Evolutionary conservation across 2,113 vertebrate species (phyloP).

Genomic region (Cephalopterus ornatus): DNA sequence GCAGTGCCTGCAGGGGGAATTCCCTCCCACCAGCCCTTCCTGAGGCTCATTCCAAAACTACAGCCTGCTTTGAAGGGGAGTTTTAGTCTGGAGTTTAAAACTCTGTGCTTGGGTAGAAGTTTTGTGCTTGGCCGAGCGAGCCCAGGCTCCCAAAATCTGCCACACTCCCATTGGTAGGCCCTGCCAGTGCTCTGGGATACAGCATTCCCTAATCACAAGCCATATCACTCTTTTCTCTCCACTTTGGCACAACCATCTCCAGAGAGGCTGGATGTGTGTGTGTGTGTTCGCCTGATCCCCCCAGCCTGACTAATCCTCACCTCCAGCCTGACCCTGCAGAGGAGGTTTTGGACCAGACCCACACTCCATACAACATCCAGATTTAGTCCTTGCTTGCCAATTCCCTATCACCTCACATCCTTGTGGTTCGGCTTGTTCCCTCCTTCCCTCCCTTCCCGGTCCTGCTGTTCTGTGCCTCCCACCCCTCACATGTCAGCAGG

Average conservation of each 20-base stretch:
- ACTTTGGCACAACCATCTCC: neutral
- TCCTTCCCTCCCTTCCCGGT: neutral
- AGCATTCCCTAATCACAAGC: neutral
- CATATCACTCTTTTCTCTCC: neutral
- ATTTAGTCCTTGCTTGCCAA: neutral
- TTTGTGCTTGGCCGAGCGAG: neutral
- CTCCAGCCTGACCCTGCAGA: neutral
- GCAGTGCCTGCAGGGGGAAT: neutral
- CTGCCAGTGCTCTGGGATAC: neutral
- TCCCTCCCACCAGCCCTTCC: neutral
- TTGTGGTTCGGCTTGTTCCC: neutral
- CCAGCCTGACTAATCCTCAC: neutral
- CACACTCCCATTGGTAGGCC: neutral
- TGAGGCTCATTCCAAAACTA: neutral
- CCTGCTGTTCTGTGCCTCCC: neutral
- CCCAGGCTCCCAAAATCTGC: rapidly evolving
- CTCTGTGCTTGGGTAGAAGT: neutral
- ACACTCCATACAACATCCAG: rapidly evolving
- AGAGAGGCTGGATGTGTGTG: rapidly evolving
- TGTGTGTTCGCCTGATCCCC: neutral
- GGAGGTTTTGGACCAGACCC: neutral
- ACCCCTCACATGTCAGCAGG: rapidly evolving
- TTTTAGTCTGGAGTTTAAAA: neutral
- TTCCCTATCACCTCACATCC: neutral
- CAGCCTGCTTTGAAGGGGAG: neutral